Percentiles rank a stretch among this genome's conserved stretches.
Evolutionary conservation across 1,140 invertebrate species (phyloP).

Genomic region (Sinonovacula constricta): DNA sequence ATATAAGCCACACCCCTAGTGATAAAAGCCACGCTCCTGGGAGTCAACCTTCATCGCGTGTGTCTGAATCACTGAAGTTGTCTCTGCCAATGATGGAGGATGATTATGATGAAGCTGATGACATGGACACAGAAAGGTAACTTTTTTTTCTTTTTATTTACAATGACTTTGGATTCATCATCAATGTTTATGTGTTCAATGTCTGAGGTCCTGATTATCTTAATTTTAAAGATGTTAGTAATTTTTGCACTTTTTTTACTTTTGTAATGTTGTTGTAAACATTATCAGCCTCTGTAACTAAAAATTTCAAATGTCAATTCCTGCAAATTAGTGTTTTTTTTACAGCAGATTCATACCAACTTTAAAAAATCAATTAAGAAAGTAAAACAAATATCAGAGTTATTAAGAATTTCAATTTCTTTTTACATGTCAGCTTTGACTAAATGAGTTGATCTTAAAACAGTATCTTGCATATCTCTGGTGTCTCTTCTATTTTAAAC

Average conservation of each 20-base stretch:
- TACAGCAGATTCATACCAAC: too few species aligned
- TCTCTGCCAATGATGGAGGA: constrained; percentile 56
- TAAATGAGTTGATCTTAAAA: too few species aligned
- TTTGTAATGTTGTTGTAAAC: background rate
- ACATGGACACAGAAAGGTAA: constrained; percentile 61
- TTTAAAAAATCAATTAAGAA: too few species aligned
- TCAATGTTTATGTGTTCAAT: too few species aligned
- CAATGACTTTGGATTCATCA: too few species aligned
- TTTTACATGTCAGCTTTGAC: too few species aligned
- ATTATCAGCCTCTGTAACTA: too few species aligned
- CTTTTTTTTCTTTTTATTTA: background rate
- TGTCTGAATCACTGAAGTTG: constrained; percentile 28
- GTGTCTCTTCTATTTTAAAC: too few species aligned
- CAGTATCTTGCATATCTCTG: background rate
- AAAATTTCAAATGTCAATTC: too few species aligned
- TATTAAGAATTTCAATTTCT: too few species aligned
- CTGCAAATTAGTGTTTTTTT: too few species aligned
- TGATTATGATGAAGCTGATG: constrained; percentile 56
- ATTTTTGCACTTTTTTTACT: background rate
- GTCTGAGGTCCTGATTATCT: background rate
- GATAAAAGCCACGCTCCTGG: background rate
- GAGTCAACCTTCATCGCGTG: background rate
- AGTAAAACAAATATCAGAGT: too few species aligned
- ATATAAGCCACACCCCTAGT: constrained; percentile 15
- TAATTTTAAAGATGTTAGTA: background rate